Evolutionary conservation across 2,113 vertebrate genomes (phyloP).

Genomic region (Cichladusa arquata): DNA sequence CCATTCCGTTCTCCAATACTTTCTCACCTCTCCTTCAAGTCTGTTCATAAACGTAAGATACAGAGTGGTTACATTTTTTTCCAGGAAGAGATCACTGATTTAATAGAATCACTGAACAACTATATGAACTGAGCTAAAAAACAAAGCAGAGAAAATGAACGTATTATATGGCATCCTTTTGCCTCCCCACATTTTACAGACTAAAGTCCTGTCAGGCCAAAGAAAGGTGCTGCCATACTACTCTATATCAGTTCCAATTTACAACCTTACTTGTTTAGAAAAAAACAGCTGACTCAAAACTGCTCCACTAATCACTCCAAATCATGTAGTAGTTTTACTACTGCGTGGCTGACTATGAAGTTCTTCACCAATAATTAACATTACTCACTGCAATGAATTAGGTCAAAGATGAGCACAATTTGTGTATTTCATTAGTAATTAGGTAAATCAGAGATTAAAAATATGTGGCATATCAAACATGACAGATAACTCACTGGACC

Average conservation of each 20-base stretch:
- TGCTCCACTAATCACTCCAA: background rate
- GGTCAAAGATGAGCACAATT: background rate
- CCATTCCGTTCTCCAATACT: background rate
- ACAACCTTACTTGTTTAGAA: background rate
- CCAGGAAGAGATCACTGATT: background rate
- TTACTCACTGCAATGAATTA: background rate
- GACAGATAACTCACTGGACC: background rate
- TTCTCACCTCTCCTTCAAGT: background rate
- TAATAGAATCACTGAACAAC: background rate
- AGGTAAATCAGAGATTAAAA: background rate
- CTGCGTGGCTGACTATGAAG: background rate
- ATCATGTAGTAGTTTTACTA: background rate
- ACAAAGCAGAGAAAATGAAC: background rate
- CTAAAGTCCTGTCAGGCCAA: background rate
- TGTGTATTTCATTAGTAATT: background rate
- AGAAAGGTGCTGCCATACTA: background rate
- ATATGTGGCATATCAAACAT: background rate
- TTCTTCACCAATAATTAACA: slow-evolving; percentile 13
- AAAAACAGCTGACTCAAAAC: background rate
- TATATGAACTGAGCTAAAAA: background rate
- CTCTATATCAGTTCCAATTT: background rate
- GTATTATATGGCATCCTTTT: background rate
- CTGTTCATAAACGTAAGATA: background rate
- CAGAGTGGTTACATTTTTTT: background rate
- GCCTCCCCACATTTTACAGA: background rate